Conservation (phyloP, 1,140 invertebrate species). For the Calliopsis andreniformis region DNA sequence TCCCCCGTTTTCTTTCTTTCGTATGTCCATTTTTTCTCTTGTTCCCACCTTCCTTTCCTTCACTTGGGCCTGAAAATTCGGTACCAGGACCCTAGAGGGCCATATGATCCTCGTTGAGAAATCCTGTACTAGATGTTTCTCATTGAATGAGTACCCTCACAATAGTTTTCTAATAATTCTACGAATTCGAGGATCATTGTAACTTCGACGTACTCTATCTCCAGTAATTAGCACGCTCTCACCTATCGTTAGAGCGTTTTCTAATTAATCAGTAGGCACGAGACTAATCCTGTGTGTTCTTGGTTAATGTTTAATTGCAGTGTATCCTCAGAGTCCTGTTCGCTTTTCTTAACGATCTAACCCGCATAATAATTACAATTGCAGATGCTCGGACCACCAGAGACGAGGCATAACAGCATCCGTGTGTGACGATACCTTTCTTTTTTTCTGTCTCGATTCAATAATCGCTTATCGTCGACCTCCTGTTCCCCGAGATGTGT, state of each 20-base stretch:
- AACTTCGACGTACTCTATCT: conserved; percentile 21
- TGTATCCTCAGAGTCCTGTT: background rate
- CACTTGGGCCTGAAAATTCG: too few species aligned
- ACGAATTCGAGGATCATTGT: conserved; percentile 2
- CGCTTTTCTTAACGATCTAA: conserved; percentile 41
- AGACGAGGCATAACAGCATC: conserved; percentile 60
- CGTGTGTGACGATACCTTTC: conserved; percentile 41
- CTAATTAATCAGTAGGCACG: background rate
- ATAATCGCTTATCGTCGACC: conserved; percentile 22
- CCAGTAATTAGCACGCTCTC: background rate
- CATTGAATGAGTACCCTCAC: background rate
- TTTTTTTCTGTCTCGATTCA: conserved; percentile 11
- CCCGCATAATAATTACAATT: conserved; percentile 34
- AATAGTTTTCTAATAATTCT: background rate
- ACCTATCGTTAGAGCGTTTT: background rate
- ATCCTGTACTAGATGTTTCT: background rate
- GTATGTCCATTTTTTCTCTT: too few species aligned
- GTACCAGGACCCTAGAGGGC: too few species aligned
- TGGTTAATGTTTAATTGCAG: conserved; percentile 34
- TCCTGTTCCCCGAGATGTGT: background rate
- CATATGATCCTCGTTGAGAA: too few species aligned
- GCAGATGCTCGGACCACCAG: conserved; percentile 48
- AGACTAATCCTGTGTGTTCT: conserved; percentile 24
- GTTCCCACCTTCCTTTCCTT: too few species aligned
- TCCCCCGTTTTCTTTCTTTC: too few species aligned